Conservation (phyloP, 2,797 vertebrate species). For the Hyperoplus immaculatus region DNA sequence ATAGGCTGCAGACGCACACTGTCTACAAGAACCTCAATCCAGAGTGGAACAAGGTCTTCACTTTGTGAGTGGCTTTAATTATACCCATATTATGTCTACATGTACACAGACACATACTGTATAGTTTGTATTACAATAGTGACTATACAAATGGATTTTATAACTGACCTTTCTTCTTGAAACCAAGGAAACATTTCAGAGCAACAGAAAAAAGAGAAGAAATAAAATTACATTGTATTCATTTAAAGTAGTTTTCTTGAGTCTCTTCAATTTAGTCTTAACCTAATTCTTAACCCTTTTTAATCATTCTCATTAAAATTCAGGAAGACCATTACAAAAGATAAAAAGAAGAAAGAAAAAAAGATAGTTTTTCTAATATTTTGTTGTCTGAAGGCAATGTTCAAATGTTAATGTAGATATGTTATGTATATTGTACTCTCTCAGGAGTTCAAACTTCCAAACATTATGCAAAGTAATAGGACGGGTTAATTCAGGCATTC, state of each 20-base stretch:
- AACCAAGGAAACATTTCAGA: background rate
- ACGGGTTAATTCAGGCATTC: constrained; percentile 72
- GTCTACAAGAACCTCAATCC: constrained; percentile 99
- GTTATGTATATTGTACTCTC: constrained; percentile 26
- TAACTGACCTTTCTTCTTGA: no score
- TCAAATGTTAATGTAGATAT: background rate
- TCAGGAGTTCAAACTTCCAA: constrained; percentile 32
- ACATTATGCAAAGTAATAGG: constrained; percentile 28
- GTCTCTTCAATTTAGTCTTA: background rate
- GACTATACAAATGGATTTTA: background rate
- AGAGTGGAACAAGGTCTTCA: constrained; percentile 99
- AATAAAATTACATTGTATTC: background rate
- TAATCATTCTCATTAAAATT: no score
- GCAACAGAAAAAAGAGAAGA: background rate
- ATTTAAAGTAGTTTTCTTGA: background rate
- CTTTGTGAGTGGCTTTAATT: constrained; percentile 90
- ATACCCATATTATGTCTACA: background rate
- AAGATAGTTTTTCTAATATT: background rate
- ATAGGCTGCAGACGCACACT: constrained; percentile 96
- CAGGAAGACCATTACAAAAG: no score
- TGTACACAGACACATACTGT: background rate
- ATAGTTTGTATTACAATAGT: background rate
- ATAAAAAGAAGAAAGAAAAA: no score
- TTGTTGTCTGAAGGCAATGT: background rate
- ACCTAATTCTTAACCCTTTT: no score